phyloP scores from a whole-genome alignment of 2,797 vertebrate species.

The Leptoclinus maculatus region DNA sequence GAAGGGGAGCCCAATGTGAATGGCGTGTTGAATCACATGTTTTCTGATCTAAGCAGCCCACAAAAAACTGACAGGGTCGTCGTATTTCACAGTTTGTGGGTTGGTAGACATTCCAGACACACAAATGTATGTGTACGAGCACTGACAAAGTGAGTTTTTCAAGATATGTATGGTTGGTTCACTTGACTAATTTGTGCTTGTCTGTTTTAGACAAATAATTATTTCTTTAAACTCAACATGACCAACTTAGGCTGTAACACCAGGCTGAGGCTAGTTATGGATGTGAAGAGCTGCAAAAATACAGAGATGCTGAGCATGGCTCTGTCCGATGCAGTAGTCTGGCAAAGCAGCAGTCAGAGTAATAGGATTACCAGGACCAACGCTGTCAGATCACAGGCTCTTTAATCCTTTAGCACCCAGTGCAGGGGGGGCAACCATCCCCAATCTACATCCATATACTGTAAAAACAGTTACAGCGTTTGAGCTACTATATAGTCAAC shows the following conservation, averaged over 20 bases:
- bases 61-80: no score
- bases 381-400: constrained; percentile 53
- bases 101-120: no score
- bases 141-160: neutral
- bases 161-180: neutral
- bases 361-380: constrained; percentile 70
- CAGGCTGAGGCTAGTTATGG: neutral
- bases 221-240: neutral
- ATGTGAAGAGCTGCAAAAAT: constrained; percentile 22
- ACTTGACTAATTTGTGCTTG: neutral
- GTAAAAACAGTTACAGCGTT: constrained; percentile 9
- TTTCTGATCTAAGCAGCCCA: no score
- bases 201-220: no score
- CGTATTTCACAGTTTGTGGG: no score
- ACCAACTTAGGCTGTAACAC: neutral
- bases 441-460: constrained; percentile 6
- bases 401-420: constrained; percentile 48
- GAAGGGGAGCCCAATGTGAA: no score
- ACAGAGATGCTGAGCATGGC: constrained; percentile 22
- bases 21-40: no score
- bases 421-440: constrained; percentile 10
- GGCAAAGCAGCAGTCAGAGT: constrained; percentile 54
- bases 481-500: neutral
- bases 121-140: no score
- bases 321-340: constrained; percentile 38